A percentile compares a stretch with the other conserved stretches of the same genome.
Conservation (phyloP, 2,888 invertebrate genomes). For the Hydrotaea diabolus region DNA sequence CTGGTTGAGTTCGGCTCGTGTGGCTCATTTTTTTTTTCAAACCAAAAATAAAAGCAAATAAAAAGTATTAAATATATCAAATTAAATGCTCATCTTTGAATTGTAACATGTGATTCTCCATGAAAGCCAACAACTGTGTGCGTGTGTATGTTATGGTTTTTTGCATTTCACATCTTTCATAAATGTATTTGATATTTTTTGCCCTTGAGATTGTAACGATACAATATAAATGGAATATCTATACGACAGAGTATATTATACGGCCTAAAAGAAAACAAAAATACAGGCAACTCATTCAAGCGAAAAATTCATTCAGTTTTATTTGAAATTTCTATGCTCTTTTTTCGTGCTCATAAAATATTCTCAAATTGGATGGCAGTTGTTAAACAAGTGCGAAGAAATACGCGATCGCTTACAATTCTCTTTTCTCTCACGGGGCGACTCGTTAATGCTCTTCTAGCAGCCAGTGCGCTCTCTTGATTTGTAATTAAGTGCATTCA, state of each 20-base stretch:
- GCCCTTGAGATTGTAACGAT: constrained; percentile 61
- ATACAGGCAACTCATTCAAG: constrained; percentile 26
- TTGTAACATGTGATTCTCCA: constrained; percentile 34
- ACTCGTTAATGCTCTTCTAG: not conserved
- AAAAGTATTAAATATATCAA: no score
- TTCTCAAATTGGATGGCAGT: constrained; percentile 22
- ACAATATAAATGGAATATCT: constrained; percentile 6
- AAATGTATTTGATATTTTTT: constrained; percentile 44
- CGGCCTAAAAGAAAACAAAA: constrained; percentile 37
- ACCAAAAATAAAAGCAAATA: no score
- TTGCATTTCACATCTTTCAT: constrained; percentile 27
- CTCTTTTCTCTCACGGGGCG: not conserved
- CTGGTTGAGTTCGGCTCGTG: no score
- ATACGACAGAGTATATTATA: constrained; percentile 8
- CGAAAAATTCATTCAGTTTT: constrained; percentile 40
- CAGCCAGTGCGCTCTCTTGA: not conserved
- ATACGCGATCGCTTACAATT: constrained; percentile 16
- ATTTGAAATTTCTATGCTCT: not conserved
- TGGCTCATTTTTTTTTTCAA: no score
- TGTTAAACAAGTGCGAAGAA: constrained; percentile 37
- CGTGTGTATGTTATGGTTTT: not conserved
- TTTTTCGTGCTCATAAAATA: not conserved
- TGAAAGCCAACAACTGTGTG: not conserved
- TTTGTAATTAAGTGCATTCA: constrained; percentile 8
- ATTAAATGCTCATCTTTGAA: not conserved